Evolutionary conservation across 2,888 invertebrate species (phyloP).

Genomic region (Seladonia tumulorum): DNA sequence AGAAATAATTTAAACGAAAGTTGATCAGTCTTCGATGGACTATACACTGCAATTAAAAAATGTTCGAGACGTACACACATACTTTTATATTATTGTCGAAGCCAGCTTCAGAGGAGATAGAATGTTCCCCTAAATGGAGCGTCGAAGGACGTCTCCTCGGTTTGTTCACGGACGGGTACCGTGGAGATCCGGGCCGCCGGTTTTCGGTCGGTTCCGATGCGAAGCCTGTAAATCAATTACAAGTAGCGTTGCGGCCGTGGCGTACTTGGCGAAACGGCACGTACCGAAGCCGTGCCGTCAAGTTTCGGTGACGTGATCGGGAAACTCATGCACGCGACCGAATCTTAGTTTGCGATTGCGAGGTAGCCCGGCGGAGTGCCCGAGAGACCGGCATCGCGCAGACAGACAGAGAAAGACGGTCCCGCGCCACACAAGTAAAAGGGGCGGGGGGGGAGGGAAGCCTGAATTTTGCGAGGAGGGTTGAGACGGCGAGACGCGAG

Average conservation of each 20-base stretch:
- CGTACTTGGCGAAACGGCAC: conserved; percentile 79
- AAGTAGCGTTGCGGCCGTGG: conserved; percentile 72
- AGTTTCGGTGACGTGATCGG: conserved; percentile 82
- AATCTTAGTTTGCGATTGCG: conserved; percentile 57
- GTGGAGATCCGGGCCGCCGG: conserved; percentile 43
- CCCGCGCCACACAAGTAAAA: background rate
- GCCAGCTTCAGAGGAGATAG: background rate
- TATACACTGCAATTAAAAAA: too few species aligned
- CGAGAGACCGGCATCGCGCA: background rate
- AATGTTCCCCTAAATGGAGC: conserved; percentile 57
- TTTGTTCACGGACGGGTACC: conserved; percentile 36
- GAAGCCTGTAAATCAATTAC: conserved; percentile 84
- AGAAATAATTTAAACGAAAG: too few species aligned
- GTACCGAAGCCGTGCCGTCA: conserved; percentile 74
- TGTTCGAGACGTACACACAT: too few species aligned
- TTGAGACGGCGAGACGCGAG: background rate
- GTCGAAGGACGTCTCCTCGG: conserved; percentile 55
- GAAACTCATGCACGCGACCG: conserved; percentile 76
- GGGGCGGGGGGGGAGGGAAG: too few species aligned
- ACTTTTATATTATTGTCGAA: too few species aligned
- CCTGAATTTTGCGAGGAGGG: conserved; percentile 5
- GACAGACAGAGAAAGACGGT: conserved; percentile 21
- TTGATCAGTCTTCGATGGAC: too few species aligned
- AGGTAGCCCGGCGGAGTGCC: background rate
- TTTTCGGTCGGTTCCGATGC: conserved; percentile 69